Evolutionary conservation across 2,888 invertebrate species (phyloP), one percentile per base, ranked within the genome.

Genomic region (Cephus nigrinus): DNA sequence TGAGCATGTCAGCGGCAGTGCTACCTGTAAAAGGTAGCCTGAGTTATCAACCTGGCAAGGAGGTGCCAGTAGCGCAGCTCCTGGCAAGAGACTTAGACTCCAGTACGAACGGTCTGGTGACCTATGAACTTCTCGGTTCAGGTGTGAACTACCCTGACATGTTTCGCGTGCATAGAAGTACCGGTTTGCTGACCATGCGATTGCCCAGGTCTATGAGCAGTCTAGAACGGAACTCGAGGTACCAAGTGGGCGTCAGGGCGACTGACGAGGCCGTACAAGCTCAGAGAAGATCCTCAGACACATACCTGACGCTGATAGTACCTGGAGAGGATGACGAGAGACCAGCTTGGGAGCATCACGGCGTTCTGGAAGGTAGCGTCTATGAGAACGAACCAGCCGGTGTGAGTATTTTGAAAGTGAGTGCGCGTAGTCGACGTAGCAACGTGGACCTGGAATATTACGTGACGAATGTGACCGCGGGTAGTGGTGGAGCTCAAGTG

Each of bases 241-340:
- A 97, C 92, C 95, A 96, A 86, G 92, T 98, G 71, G 96, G 96
- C 0, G 95, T 98, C 73, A 95, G 97, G 87, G 98, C 98, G 4
- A 97, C 97, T 12, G 98, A 98, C 91, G 98, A 98, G 90, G 98
- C 98, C 0, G 97, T 97, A 3, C 95, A 97, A 88, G 95, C 96
- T 84, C 97, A 97, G 90, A 94, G 97, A 80, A 95, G 96, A 91
- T 97, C 96, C 81, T 96, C 97, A 2, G 97, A 98, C 90, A 95
- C 97, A 1, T 97, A 97, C 89, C 93, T 98, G 73, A 97, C 96
- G 9, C 94, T 98, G 78, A 95, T 98, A 79, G 94, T 96, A 82
- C 94, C 95, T 15, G 94, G 94, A 40, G 93, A 93, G 72, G 93
- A 93, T 76, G 87, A 87, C 75, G 90, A 89, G 30, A 85, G 86